Evolutionary conservation across 1,140 invertebrate species (phyloP), one percentile per base, ranked within the genome.

Genomic region (Paralvinella palmiformis): DNA sequence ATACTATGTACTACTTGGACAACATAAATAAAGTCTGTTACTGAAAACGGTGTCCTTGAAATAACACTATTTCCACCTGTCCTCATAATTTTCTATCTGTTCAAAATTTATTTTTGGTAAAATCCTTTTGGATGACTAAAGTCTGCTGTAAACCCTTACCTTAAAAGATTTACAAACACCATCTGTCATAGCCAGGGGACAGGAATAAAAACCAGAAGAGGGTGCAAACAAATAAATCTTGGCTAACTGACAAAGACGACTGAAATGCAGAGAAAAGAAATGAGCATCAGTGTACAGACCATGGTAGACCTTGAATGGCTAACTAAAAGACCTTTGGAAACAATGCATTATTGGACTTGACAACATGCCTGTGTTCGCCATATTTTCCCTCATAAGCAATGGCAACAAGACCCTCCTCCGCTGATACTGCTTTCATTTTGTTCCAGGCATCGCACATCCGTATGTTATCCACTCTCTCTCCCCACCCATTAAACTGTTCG

Each of bases 181-280:
- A 75, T 86, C 85, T 37, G 85, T 87, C 85, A 87, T 87, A 20
- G 85, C 86, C 33, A 87, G 70, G 13, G 85, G 85, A 76, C 86
- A 87, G 17, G 78, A 76, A 68, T 81, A 85, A 15, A 87, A 68
- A 3, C 85, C 85, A 4, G 84, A 82, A 7, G 84, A 83, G 31
- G 85, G 80, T 7, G 71, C 64, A 74, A 79, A 87, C 35, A 87
- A 64, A 62, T 80, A 85, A 20, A 84, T 69, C 73, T 87, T 87
- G 1, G 81, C 76, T 63, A 85, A 77, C 70, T 86, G 85, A 74
- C 85, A 83, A 6, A 87, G 63, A 17, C 85, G 81, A 69, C 85
- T 85, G 69, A 67, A 73, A 73, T 13, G 7, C 32, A 58, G 15
- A 58, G 17, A 45, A 45, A n/a, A 20, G 24, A 41, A 13, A 41